Conservation (phyloP, 2,888 invertebrate species). For the Lasioglossum vierecki region DNA sequence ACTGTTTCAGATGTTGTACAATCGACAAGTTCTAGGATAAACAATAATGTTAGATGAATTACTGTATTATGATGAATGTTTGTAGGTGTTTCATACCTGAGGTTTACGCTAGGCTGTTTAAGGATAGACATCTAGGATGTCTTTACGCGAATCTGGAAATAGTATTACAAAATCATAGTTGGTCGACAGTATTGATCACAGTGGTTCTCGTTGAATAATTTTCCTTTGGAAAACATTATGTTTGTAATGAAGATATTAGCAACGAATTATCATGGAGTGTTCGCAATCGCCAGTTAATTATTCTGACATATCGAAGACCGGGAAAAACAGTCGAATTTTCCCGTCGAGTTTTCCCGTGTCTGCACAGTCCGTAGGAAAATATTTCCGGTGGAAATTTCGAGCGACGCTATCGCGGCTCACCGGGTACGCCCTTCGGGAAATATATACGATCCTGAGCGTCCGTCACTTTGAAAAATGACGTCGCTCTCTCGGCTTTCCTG, state of each 20-base stretch:
- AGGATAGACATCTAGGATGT: no score
- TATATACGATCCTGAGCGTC: slow-evolving; percentile 56
- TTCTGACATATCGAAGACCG: background rate
- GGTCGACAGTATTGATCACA: no score
- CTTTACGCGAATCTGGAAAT: background rate
- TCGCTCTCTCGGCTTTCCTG: slow-evolving; percentile 62
- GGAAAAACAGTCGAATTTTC: background rate
- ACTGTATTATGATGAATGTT: no score
- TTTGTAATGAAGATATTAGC: no score
- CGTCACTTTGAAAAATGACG: slow-evolving; percentile 78
- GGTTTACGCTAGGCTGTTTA: no score
- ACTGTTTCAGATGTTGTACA: no score
- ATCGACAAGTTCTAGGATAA: no score
- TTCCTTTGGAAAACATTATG: no score
- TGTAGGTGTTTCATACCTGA: no score
- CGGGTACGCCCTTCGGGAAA: slow-evolving; percentile 27
- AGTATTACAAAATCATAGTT: no score
- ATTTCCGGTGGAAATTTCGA: slow-evolving; percentile 20
- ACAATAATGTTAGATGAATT: no score
- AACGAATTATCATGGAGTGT: background rate
- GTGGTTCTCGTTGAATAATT: no score
- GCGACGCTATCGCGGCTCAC: slow-evolving; percentile 24
- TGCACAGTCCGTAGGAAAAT: slow-evolving; percentile 6
- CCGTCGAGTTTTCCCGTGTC: background rate
- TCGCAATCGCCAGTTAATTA: background rate